Evolutionary conservation across 2,888 invertebrate genomes (phyloP), one percentile per base, ranked within the genome.

Genomic region (Melanchra persicariae): DNA sequence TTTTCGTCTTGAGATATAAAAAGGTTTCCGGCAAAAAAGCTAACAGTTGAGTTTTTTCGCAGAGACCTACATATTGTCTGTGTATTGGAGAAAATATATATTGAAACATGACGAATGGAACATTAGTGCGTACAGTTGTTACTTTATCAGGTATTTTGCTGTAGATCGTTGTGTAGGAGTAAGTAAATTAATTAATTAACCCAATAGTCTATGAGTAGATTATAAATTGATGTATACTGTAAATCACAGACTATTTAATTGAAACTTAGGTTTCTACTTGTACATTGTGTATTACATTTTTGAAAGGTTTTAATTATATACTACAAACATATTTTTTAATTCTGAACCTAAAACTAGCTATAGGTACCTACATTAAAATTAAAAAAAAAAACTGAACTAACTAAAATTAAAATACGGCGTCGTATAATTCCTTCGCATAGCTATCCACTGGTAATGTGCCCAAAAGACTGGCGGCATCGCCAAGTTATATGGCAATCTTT

Each of bases 141-240:
- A 64, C 89, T 54, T 61, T 89, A 61, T 67, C 89, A 89, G 91
- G 91, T 91, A 88, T 83, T 81, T 81, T 68, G 65, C 58, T 70
- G 49, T 77, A 70, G 52, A 62, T 37, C 45, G 57, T 72, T 62
- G 45, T 68, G 34, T 57, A 3, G 24, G 24, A 60, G 30, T 43
- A n/a, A 40, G 34, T 60, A 45, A 40, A 30, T 34, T 15, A 17
- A 52, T 47, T 49, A 5, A 12, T 17, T 2, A 40, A 22, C 30
- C 2, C 7, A 15, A 45, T 17, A 60, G 24, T 37, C 5, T 52
- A 8, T 17, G 9, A 22, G 26, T 49, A 57, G 24, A 34, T 26
- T n/a, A 17, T 43, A 34, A 24, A 26, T n/a, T 19, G 15, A 17
- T 22, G 19, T 9, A 45, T 54, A n/a, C 19, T 43, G 15, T 54